Conservation (phyloP, 1,140 invertebrate genomes). For the Leptonema lineaticorne region DNA sequence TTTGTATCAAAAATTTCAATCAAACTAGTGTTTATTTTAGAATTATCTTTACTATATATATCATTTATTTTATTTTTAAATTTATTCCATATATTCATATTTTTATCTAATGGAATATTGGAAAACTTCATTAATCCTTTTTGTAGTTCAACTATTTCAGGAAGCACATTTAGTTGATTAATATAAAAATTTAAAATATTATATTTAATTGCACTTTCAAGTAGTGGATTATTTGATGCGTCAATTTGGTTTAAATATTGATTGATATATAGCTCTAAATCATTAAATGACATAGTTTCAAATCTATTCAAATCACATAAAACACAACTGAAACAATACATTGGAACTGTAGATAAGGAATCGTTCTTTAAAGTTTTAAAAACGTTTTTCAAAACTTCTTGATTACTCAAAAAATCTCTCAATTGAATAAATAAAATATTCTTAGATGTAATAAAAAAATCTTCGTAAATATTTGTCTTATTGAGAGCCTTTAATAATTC, state of each 20-base stretch:
- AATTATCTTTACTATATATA: conserved; percentile 11
- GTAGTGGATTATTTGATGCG: conserved; percentile 27
- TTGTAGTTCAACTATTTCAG: background rate
- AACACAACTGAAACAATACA: conserved; percentile 30
- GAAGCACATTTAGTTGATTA: background rate
- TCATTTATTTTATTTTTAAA: conserved; percentile 16
- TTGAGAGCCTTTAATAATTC: conserved; percentile 32
- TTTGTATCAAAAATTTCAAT: background rate
- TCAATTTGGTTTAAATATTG: conserved; percentile 25
- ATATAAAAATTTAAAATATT: conserved; percentile 31
- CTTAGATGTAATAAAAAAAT: conserved; percentile 25
- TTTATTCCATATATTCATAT: conserved; percentile 24
- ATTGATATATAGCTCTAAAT: conserved; percentile 8
- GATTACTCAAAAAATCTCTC: conserved; percentile 20
- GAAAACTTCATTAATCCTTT: conserved; percentile 17
- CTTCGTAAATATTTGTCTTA: conserved; percentile 35
- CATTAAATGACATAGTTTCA: conserved; percentile 12
- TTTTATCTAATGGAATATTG: background rate
- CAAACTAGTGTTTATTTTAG: background rate
- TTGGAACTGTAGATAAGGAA: conserved; percentile 30
- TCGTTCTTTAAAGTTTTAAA: conserved; percentile 1
- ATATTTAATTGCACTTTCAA: conserved; percentile 29
- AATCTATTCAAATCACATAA: background rate
- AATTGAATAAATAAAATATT: conserved; percentile 27
- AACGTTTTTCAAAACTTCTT: conserved; percentile 24